Base-by-base conservation (phyloP, 2,888 invertebrate species). In the Drosophila setosimentum region DNA sequence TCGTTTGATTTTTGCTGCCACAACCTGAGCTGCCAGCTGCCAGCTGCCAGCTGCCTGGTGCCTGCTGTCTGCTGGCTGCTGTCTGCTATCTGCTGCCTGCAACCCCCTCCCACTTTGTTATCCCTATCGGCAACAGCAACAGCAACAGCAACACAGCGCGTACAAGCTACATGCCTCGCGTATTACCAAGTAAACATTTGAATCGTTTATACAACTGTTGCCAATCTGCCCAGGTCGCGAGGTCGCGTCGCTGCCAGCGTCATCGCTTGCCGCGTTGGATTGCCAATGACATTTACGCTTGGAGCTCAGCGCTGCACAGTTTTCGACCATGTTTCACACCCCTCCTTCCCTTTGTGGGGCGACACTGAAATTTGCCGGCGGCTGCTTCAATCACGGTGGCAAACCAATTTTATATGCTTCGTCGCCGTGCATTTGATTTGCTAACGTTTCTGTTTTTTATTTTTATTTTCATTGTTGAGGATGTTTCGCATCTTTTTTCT, bases 141-240 rank as follows among this genome's bases (percentile, higher is more conserved):
- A 42, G 21, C 11, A 21, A 21, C 11, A 2, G 13, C 5, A 33
- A 37, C 60, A 42, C 58, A 55, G 51, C 18, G 10, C n/a, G 16
- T 13, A 57, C 45, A 59, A n/a, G 45, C 61, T 64, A 72, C 80
- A 76, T 80, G 73, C 70, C 55, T 54, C 78, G 69, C 71, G 67
- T 78, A 85, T 88, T 80, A 85, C 80, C 86, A 80, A 85, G 88
- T 76, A 85, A 89, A 87, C 90, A 85, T 80, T 69, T 70, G 73
- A 85, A 85, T 79, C 85, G 88, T 89, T 87, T 85, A 79, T 85
- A 80, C 85, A 85, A 85, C 90, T 85, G 90, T 89, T 89, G 85
- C 80, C 85, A 85, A 89, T 85, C 85, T 83, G 74, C 54, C 29
- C 80, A 45, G 45, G 45, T 45, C 45, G 45, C 13, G 21, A 45